Conservation (phyloP, 2,888 invertebrate species). For the Drosophila bunnanda region DNA sequence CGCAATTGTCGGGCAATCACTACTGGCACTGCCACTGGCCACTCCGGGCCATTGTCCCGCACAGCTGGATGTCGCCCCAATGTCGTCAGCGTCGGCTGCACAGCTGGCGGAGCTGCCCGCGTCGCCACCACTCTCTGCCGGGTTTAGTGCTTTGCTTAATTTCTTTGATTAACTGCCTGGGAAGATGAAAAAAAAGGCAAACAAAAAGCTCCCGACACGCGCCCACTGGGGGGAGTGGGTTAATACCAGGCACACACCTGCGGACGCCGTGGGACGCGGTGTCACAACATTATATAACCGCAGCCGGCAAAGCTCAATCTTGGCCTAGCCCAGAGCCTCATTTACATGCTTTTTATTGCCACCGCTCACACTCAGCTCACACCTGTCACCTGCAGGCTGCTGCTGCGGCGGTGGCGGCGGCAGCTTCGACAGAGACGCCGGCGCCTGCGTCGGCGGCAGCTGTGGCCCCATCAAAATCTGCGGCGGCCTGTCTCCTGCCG, state of each 20-base stretch:
- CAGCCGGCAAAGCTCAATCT: constrained; percentile 37
- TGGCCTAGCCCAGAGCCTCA: constrained; percentile 47
- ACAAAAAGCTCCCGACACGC: constrained; percentile 46
- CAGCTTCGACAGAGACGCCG: constrained; percentile 16
- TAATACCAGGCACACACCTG: constrained; percentile 41
- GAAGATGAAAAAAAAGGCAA: constrained; percentile 34
- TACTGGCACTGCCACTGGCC: constrained; percentile 31
- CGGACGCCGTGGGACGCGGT: constrained; percentile 28
- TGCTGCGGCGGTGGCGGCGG: constrained; percentile 6
- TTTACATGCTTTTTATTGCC: constrained; percentile 71
- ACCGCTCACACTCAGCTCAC: constrained; percentile 43
- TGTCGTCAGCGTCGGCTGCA: constrained; percentile 28
- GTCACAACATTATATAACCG: constrained; percentile 56
- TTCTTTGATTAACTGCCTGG: constrained; percentile 68
- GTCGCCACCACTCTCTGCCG: constrained; percentile 23
- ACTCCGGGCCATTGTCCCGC: constrained; percentile 48
- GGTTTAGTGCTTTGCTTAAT: constrained; percentile 59
- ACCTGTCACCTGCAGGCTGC: constrained; percentile 64
- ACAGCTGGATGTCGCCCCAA: constrained; percentile 56
- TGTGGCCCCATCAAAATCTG: constrained; percentile 53
- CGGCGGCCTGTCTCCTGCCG: constrained; percentile 52
- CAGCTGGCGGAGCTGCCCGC: constrained; percentile 28
- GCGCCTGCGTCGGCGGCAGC: constrained; percentile 29
- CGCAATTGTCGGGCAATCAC: constrained; percentile 50
- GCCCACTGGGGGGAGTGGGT: constrained; percentile 21